Percentiles rank a stretch among this genome's conserved stretches.
Conservation (phyloP, 2,888 invertebrate species). For the Nomada flava region DNA sequence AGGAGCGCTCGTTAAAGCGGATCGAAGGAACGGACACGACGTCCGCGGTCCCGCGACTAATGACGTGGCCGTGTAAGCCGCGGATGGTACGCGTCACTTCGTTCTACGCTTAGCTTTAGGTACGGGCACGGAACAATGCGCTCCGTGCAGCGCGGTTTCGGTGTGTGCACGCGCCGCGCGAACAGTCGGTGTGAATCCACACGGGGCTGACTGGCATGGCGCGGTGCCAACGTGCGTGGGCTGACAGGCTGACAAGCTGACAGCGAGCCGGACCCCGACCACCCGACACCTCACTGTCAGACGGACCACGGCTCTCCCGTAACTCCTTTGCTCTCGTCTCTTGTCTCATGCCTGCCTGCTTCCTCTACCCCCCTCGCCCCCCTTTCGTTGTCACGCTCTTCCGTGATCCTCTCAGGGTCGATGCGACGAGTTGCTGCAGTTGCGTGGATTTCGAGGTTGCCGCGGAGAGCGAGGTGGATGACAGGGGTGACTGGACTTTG, state of each 20-base stretch:
- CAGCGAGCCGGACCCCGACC: constrained; percentile 80
- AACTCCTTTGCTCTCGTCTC: constrained; percentile 74
- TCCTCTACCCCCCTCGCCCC: constrained; percentile 37
- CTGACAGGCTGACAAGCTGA: constrained; percentile 83
- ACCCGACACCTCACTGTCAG: constrained; percentile 83
- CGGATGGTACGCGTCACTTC: constrained; percentile 45
- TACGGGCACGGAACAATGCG: constrained; percentile 63
- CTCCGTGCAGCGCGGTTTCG: constrained; percentile 4
- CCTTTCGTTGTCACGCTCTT: constrained; percentile 41
- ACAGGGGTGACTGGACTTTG: background rate
- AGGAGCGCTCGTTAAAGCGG: constrained; percentile 53
- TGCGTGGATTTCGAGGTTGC: background rate
- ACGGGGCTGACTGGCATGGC: constrained; percentile 66
- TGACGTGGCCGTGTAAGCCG: constrained; percentile 66
- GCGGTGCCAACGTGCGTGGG: constrained; percentile 82
- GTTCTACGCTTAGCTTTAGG: constrained; percentile 22
- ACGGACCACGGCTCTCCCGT: constrained; percentile 76
- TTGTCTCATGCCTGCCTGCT: constrained; percentile 48
- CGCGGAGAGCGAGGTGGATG: background rate
- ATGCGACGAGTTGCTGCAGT: background rate
- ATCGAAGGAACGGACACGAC: constrained; percentile 59
- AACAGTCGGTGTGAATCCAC: constrained; percentile 70
- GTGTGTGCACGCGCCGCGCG: constrained; percentile 49
- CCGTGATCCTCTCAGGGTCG: constrained; percentile 51
- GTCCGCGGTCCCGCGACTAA: constrained; percentile 67